Conservation (phyloP, 2,797 vertebrate genomes). For the Chelon labrosus region DNA sequence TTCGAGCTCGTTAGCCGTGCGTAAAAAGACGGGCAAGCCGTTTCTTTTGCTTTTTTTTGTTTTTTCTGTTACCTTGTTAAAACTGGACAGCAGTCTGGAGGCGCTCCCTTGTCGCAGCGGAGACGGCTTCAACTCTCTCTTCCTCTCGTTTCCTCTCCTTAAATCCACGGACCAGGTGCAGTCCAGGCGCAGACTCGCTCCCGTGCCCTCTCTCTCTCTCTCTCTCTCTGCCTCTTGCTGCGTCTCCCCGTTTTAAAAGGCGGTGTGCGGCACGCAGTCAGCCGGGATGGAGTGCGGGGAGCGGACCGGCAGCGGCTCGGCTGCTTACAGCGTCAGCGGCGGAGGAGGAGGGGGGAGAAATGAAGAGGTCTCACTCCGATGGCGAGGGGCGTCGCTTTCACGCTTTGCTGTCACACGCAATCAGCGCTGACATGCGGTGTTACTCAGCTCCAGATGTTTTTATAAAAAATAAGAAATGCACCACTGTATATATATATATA, state of each 20-base stretch:
- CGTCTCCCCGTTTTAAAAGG: slow-evolving; percentile 1
- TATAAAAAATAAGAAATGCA: background rate
- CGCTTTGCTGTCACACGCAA: background rate
- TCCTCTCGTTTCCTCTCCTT: background rate
- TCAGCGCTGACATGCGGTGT: background rate
- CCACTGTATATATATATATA: too few relatives aligned
- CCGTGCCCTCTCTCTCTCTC: background rate
- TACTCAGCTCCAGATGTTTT: background rate
- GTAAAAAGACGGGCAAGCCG: slow-evolving; percentile 21
- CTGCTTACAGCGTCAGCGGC: slow-evolving; percentile 46
- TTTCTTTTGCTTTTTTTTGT: too few relatives aligned
- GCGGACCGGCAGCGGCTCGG: slow-evolving; percentile 37
- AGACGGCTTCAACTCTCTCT: slow-evolving; percentile 6
- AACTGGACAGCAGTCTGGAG: slow-evolving; percentile 33
- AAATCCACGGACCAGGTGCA: slow-evolving; percentile 42
- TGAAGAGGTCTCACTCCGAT: slow-evolving; percentile 51
- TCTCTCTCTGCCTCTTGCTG: background rate
- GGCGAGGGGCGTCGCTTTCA: background rate
- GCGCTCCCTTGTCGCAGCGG: slow-evolving; percentile 32
- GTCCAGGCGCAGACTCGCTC: slow-evolving; percentile 11
- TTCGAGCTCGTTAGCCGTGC: background rate
- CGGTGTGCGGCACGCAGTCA: slow-evolving; percentile 37
- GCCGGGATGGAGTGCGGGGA: slow-evolving; percentile 37
- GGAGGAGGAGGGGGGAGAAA: background rate
- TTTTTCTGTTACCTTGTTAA: slow-evolving; percentile 39